Conservation (phyloP, 2,888 invertebrate species). For the Polyommatus icarus region DNA sequence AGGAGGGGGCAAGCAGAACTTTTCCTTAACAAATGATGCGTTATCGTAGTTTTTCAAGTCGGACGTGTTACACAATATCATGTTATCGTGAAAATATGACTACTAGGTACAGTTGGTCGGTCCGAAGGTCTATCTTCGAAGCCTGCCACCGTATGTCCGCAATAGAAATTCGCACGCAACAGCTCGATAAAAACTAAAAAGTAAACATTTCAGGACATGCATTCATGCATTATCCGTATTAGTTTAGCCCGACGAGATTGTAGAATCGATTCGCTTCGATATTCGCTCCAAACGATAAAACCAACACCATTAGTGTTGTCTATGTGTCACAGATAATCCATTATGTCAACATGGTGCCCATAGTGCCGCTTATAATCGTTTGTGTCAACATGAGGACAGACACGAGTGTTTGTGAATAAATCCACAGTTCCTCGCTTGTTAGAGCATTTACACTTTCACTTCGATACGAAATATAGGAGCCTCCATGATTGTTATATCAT, state of each 20-base stretch:
- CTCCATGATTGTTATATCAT: background rate
- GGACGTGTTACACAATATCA: too few relatives aligned
- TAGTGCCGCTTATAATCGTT: constrained; percentile 37
- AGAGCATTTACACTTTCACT: constrained; percentile 32
- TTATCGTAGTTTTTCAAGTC: too few relatives aligned
- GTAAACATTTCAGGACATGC: constrained; percentile 17
- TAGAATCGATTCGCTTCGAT: constrained; percentile 30
- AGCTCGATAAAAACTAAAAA: background rate
- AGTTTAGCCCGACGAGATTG: constrained; percentile 8
- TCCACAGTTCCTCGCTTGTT: constrained; percentile 32
- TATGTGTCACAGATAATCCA: constrained; percentile 37
- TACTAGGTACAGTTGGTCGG: background rate
- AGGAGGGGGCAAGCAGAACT: too few relatives aligned
- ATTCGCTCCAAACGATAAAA: constrained; percentile 35
- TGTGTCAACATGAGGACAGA: constrained; percentile 38
- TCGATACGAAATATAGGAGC: background rate
- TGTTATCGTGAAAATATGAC: too few relatives aligned
- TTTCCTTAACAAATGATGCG: too few relatives aligned
- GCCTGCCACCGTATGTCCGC: background rate
- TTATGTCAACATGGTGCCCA: constrained; percentile 38
- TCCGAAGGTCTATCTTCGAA: background rate
- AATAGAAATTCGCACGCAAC: background rate
- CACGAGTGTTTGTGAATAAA: constrained; percentile 38
- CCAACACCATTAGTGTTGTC: constrained; percentile 37
- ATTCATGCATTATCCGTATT: constrained; percentile 18